These are phyloP conservation scores for Hypselothyrea guttata DNA, from an alignment of 2,888 invertebrate species.

Conservation along the genomic window DNA sequence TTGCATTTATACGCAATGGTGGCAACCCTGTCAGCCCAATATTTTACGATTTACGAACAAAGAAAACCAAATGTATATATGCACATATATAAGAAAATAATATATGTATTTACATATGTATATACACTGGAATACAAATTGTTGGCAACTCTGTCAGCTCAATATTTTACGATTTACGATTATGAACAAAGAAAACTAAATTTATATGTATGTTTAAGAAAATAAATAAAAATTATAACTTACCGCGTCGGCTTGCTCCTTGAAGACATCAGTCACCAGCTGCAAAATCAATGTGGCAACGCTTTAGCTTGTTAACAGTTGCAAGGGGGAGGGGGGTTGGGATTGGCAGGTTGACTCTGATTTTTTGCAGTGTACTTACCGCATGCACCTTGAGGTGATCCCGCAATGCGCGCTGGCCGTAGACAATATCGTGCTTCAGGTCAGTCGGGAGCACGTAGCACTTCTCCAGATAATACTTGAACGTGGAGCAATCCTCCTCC, in stretches of 20 bases:
- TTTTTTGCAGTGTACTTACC: slow-evolving; percentile 61
- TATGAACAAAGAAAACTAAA: too few relatives aligned
- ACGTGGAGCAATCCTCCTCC: slow-evolving; percentile 40
- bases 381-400: slow-evolving; percentile 80
- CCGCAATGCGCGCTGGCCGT: slow-evolving; percentile 80
- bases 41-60: too few relatives aligned
- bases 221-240: slow-evolving; percentile 35
- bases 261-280: slow-evolving; percentile 77
- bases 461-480: slow-evolving; percentile 71
- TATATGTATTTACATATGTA: too few relatives aligned
- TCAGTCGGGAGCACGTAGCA: slow-evolving; percentile 77
- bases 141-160: too few relatives aligned
- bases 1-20: slow-evolving; percentile 19
- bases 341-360: slow-evolving; percentile 23
- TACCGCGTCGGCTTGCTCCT: slow-evolving; percentile 75
- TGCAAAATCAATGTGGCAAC: slow-evolving; percentile 24
- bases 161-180: too few relatives aligned
- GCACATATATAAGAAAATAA: too few relatives aligned
- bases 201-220: background rate
- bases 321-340: background rate
- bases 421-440: slow-evolving; percentile 80
- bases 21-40: slow-evolving; percentile 37
- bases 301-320: too few relatives aligned
- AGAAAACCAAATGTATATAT: too few relatives aligned
- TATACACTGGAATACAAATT: too few relatives aligned